Evolutionary conservation across 2,113 vertebrate species (phyloP).

Genomic region (Eolophus roseicapilla): DNA sequence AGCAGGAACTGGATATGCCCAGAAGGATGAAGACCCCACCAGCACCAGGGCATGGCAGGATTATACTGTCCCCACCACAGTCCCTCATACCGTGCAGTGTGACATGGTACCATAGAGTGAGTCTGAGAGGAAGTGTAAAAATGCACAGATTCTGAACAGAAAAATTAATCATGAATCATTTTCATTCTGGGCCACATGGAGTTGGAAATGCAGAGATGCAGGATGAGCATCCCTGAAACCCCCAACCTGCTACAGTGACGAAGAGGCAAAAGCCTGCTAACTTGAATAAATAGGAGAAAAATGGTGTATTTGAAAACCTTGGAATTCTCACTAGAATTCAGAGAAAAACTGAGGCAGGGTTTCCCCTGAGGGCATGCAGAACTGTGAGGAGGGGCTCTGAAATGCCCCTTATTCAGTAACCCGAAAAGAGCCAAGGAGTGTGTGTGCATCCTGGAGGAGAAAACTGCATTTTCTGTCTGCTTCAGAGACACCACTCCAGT

Average conservation of each 20-base stretch:
- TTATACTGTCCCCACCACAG: neutral
- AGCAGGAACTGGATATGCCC: neutral
- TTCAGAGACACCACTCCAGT: neutral
- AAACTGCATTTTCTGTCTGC: neutral
- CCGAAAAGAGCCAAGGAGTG: neutral
- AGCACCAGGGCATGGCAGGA: neutral
- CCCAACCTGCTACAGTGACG: accelerated
- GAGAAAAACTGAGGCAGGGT: neutral
- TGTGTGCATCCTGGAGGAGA: neutral
- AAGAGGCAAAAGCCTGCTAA: neutral
- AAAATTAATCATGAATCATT: neutral
- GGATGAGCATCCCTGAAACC: neutral
- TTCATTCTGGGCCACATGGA: accelerated
- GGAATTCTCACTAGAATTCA: neutral
- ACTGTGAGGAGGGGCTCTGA: neutral
- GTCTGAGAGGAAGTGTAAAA: neutral
- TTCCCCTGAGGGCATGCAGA: neutral
- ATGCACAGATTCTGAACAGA: neutral
- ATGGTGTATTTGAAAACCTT: neutral
- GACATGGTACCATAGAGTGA: neutral
- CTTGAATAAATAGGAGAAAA: neutral
- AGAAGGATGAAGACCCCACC: neutral
- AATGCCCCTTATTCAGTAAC: neutral
- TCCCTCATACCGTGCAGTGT: neutral
- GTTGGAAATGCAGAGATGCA: neutral